These are phyloP conservation scores for Agelas oroides DNA, from an alignment of 37 sponge, comb jelly and placozoan species.

Conservation along the genomic window DNA sequence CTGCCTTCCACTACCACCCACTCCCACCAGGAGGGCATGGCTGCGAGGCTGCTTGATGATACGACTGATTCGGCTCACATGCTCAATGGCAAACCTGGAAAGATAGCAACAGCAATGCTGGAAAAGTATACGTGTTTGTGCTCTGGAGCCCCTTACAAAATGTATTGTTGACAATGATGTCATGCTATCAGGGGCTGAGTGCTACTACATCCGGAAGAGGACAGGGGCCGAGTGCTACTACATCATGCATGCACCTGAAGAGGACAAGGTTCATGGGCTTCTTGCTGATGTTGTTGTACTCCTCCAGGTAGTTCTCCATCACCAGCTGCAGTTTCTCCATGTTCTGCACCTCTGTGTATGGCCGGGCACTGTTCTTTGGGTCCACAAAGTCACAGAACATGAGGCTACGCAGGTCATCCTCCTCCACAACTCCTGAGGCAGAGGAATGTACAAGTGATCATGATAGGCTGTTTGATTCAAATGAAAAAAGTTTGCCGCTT, in stretches of 20 bases:
- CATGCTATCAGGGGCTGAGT: no score
- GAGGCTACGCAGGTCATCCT: conserved; percentile 94
- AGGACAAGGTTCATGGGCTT: conserved; percentile 99
- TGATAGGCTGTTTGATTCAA: no score
- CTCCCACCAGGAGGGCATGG: conserved; percentile 96
- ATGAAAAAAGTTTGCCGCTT: no score
- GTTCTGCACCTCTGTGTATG: conserved; percentile 87
- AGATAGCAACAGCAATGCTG: background rate
- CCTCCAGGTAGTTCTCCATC: conserved; percentile 95
- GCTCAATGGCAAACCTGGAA: conserved; percentile 97
- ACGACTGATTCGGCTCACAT: conserved; percentile 91
- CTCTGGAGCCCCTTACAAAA: no score
- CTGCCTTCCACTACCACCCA: conserved; percentile 94
- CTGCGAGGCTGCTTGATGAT: conserved; percentile 94
- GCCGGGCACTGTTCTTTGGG: conserved; percentile 90
- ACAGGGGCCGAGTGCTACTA: no score
- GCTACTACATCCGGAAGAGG: no score
- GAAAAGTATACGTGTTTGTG: no score
- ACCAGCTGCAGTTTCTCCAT: conserved; percentile 91
- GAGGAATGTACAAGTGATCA: background rate
- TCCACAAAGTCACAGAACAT: conserved; percentile 99
- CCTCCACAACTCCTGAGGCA: conserved; percentile 80
- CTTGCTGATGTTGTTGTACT: conserved; percentile 97
- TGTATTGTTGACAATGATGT: no score
- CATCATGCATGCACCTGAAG: conserved; percentile 82